Percentiles rank a stretch among this genome's conserved stretches.
Evolutionary conservation across 2,797 vertebrate genomes (phyloP).

Genomic region (Mormyrus hasselquistii): DNA sequence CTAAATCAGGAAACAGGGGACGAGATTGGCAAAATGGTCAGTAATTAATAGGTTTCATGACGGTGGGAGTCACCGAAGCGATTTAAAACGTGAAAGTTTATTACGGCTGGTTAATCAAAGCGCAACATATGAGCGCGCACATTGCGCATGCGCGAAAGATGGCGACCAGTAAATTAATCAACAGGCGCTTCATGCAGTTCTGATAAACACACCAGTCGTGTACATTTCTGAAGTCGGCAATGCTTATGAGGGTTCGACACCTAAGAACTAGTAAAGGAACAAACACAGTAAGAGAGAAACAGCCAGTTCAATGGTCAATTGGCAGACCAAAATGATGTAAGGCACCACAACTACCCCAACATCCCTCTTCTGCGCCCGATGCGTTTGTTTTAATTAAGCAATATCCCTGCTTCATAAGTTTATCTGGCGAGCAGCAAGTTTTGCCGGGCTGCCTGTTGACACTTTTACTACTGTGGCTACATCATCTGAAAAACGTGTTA

Average conservation of each 20-base stretch:
- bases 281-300: slow-evolving; percentile 5
- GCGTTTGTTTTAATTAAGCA: slow-evolving; percentile 2
- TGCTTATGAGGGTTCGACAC: background rate
- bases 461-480: background rate
- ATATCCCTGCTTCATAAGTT: background rate
- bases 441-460: background rate
- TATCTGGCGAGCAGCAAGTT: background rate
- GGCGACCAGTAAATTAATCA: slow-evolving; percentile 19
- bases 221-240: background rate
- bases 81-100: background rate
- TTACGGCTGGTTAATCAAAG: slow-evolving; percentile 6
- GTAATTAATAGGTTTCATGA: background rate
- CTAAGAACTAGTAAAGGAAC: background rate
- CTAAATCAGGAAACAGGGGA: background rate
- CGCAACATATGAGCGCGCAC: background rate
- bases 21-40: background rate
- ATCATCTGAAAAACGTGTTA: slow-evolving; percentile 2
- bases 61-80: background rate
- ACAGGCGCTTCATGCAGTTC: slow-evolving; percentile 27
- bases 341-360: background rate
- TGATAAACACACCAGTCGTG: slow-evolving; percentile 4
- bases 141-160: slow-evolving; percentile 54
- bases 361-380: slow-evolving; percentile 1
- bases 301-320: background rate
- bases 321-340: background rate